Base-by-base conservation (phyloP, 2,888 invertebrate species). In the Microctonus hyperodae region DNA sequence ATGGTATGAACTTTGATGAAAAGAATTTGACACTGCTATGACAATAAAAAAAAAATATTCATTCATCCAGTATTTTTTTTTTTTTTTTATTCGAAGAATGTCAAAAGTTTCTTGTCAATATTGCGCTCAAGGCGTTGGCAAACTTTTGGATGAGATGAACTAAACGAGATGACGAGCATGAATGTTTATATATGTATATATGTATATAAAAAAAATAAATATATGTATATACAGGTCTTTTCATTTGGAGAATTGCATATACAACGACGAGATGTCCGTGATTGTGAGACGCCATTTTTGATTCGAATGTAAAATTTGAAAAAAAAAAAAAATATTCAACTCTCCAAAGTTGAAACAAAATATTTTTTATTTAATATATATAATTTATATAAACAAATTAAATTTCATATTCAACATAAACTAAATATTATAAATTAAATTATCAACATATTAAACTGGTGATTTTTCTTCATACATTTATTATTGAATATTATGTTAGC, bases 401-500 rank as follows among this genome's bases (percentile, higher is more conserved):
- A 35, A 9, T 35, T 4, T 37, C 11, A n/a, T n/a, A n/a, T n/a
- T n/a, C n/a, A n/a, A n/a, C n/a, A n/a, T n/a, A n/a, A n/a, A n/a
- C n/a, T n/a, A n/a, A n/a, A n/a, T n/a, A n/a, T n/a, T n/a, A n/a
- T n/a, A n/a, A n/a, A n/a, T n/a, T n/a, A n/a, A n/a, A n/a, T n/a
- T n/a, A n/a, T n/a, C n/a, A n/a, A 37, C n/a, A n/a, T n/a, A 11
- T 9, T 35, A 2, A 35, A 11, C 2, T 3, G 37, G 4, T 31
- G 3, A 37, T 37, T 37, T 37, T 37, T 37, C 28, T 13, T 28
- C 1, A 5, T 75, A 78, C 74, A 81, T 77, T 81, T 81, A 83
- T 83, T 80, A 82, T 83, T 82, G 81, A 82, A 82, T 83, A 80
- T 82, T 82, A 81, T 79, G 79, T 78, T 77, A 79, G 77, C 79